phyloP scores from a whole-genome alignment of 2,888 invertebrate genomes.

The Andrena trimmerana region DNA sequence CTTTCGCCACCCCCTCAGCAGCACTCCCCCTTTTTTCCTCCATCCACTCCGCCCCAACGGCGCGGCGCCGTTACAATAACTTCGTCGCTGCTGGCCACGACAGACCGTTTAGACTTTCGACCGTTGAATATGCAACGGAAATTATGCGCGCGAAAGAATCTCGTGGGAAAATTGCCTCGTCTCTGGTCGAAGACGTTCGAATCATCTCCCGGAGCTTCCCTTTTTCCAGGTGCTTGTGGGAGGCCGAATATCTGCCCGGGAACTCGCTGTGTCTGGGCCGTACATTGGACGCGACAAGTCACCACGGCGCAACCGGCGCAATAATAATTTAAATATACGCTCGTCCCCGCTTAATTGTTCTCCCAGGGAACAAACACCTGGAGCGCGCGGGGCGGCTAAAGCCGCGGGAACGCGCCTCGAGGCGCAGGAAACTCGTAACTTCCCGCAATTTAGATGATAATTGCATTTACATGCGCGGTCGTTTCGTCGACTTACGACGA shows the following conservation, averaged over 20 bases:
- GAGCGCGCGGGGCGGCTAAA: not conserved
- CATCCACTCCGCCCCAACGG: constrained; percentile 44
- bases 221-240: not conserved
- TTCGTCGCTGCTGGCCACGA: constrained; percentile 77
- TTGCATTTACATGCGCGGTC: constrained; percentile 13
- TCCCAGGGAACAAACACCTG: constrained; percentile 15
- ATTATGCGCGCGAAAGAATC: constrained; percentile 62
- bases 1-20: constrained; percentile 1
- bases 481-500: constrained; percentile 20
- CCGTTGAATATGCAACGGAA: constrained; percentile 79
- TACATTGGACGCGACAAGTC: not conserved
- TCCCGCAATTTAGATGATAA: constrained; percentile 48
- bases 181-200: not conserved
- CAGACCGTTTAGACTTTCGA: constrained; percentile 74
- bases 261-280: not conserved
- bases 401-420: constrained; percentile 12
- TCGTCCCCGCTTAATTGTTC: constrained; percentile 22
- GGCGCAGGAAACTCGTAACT: constrained; percentile 13
- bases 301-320: not conserved
- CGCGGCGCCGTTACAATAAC: constrained; percentile 75
- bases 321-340: constrained; percentile 31
- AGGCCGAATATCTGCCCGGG: not conserved
- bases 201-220: not conserved
- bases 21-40: constrained; percentile 1
- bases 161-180: constrained; percentile 25